Percentiles rank a stretch among this genome's conserved stretches.
Evolutionary conservation across 2,797 vertebrate genomes (phyloP).

Genomic region (Bucorvus abyssinicus): DNA sequence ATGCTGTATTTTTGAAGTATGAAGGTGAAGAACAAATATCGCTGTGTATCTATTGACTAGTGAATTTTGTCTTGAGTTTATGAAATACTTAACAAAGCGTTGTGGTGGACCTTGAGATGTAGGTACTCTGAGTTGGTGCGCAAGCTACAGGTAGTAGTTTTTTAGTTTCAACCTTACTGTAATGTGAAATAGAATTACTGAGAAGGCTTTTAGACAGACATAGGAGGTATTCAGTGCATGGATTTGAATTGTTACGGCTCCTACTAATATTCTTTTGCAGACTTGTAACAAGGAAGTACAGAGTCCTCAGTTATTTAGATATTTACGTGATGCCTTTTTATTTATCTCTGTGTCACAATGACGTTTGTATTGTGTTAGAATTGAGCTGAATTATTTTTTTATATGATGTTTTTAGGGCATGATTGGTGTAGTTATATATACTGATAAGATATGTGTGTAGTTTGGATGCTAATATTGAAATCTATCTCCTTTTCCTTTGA

Average conservation of each 20-base stretch:
- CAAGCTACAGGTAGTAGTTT: background rate
- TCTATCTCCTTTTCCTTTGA: background rate
- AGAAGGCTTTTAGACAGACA: background rate
- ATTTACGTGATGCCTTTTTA: background rate
- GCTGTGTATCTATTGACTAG: accelerated
- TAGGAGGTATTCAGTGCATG: background rate
- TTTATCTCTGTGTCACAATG: background rate
- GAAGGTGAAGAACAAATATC: background rate
- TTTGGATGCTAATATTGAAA: background rate
- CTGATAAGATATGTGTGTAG: background rate
- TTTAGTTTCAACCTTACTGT: background rate
- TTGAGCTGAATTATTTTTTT: background rate
- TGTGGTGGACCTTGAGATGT: background rate
- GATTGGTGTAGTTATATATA: background rate
- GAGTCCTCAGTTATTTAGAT: background rate
- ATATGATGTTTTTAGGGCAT: background rate
- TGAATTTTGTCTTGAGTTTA: background rate
- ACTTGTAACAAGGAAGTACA: background rate
- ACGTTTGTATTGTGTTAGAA: background rate
- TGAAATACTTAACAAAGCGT: background rate
- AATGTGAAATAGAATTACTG: background rate
- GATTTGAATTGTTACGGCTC: background rate
- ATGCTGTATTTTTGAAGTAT: background rate
- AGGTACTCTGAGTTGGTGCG: background rate
- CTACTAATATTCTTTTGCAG: background rate